phyloP scores from a whole-genome alignment of 2,797 vertebrate species.

The Falco columbarius region DNA sequence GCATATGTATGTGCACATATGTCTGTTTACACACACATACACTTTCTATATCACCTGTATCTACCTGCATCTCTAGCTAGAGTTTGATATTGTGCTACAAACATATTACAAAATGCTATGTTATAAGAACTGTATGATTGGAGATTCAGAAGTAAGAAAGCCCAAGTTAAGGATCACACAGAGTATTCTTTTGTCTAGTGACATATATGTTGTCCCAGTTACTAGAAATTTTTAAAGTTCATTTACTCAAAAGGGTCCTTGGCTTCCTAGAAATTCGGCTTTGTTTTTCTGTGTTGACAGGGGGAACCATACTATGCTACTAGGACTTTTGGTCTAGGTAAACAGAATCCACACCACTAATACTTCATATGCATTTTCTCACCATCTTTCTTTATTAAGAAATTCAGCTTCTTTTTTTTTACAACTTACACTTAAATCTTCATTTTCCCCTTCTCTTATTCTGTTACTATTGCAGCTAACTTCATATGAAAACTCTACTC shows the following conservation, averaged over 20 bases:
- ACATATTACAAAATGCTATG: background rate
- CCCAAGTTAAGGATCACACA: background rate
- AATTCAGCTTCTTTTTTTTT: background rate
- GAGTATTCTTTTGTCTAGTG: background rate
- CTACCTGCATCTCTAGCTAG: background rate
- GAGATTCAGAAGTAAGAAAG: background rate
- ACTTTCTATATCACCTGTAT: background rate
- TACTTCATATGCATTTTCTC: background rate
- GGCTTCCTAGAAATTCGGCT: background rate
- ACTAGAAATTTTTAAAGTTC: background rate
- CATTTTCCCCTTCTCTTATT: background rate
- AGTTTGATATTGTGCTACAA: background rate
- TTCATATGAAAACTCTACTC: background rate
- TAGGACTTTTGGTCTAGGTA: background rate
- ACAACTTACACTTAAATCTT: background rate
- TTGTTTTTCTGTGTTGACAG: background rate
- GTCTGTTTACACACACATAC: background rate
- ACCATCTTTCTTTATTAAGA: background rate
- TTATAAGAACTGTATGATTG: background rate
- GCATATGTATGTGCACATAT: background rate
- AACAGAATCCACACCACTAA: background rate
- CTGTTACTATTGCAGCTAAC: background rate
- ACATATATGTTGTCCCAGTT: background rate
- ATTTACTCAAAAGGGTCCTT: background rate
- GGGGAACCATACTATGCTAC: no score